Base-by-base conservation (phyloP, 2,113 vertebrate species). In the Nycticryphes semicollaris region DNA sequence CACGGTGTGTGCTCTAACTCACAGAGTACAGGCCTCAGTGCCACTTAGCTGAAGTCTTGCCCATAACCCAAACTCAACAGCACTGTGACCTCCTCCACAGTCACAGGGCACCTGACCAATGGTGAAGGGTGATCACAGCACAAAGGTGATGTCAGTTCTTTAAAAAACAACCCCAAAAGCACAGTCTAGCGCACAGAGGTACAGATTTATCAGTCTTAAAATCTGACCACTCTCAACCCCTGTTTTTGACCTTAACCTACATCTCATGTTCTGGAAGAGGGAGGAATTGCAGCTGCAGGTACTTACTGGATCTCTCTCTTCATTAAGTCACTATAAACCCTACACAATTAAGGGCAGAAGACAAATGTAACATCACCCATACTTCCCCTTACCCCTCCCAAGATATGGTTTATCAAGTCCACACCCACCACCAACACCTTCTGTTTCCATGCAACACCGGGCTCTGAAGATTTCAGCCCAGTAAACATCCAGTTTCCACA, bases 1-100 rank as follows among this genome's bases (percentile, higher is more conserved):
- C n/a, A 10, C 0, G 1, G 59, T 27, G n/a, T 53, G 53, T 0
- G 5, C 43, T 27, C 47, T 22, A 56, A 12, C 33, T 89, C 30
- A 62, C 33, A 90, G 59, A 25, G 67, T 0, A 53, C 4, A 66
- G 35, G 25, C 30, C 79, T 12, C 67, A 48, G 10, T 11, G 37
- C n/a, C 50, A 7, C 16, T 72, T 9, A 80, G 24, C 33, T 68
- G 7, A 45, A 77, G 14, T n/a, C n/a, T 53, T 51, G 13, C 27
- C 35, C n/a, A 8, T 23, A 39, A 64, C 33, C 53, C 31, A 47
- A 88, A 20, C 37, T 7, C 7, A n/a, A 43, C 31, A 8, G 37
- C 47, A 48, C 54, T 13, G 24, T 31, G 48, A 28, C 8, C n/a
- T 41, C 28, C 22, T 35, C 27, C 51, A 23, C 41, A n/a, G 9